A percentile compares a stretch with the other conserved stretches of the same genome.
phyloP scores from a whole-genome alignment of 2,888 invertebrate genomes.

The Automeris io region DNA sequence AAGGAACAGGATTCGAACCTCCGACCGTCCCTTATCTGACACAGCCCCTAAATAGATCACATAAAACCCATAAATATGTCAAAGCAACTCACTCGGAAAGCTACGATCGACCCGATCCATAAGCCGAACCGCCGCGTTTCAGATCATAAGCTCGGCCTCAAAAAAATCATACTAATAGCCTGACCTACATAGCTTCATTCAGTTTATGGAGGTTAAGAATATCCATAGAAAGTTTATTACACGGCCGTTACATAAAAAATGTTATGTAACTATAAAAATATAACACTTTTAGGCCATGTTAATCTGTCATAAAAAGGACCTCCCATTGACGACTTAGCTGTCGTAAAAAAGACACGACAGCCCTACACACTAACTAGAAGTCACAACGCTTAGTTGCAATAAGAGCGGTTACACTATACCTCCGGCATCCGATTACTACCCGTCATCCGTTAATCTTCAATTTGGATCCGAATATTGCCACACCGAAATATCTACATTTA shows the following conservation, averaged over 20 bases:
- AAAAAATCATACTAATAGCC: slow-evolving; percentile 30
- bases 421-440: too few species aligned
- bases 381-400: slow-evolving; percentile 25
- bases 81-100: slow-evolving; percentile 6
- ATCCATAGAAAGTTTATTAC: slow-evolving; percentile 28
- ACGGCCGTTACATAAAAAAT: slow-evolving; percentile 24
- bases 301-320: slow-evolving; percentile 23
- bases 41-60: slow-evolving; percentile 5
- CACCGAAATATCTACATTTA: too few species aligned
- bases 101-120: slow-evolving; percentile 1
- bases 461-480: too few species aligned
- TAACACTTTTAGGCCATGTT: slow-evolving; percentile 27
- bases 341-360: slow-evolving; percentile 23
- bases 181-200: slow-evolving; percentile 22
- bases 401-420: too few species aligned
- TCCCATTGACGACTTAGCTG: slow-evolving; percentile 17
- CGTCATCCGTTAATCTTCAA: too few species aligned
- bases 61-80: slow-evolving; percentile 5
- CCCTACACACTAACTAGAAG: slow-evolving; percentile 20
- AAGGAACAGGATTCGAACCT: not conserved
- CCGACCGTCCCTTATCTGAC: not conserved
- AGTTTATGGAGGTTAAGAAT: slow-evolving; percentile 25
- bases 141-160: slow-evolving; percentile 17
- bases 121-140: slow-evolving; percentile 13
- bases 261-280: slow-evolving; percentile 25